These are phyloP conservation scores for Centruroides sculpturatus DNA, from an alignment of 1,140 invertebrate genomes.

Conservation along the genomic window DNA sequence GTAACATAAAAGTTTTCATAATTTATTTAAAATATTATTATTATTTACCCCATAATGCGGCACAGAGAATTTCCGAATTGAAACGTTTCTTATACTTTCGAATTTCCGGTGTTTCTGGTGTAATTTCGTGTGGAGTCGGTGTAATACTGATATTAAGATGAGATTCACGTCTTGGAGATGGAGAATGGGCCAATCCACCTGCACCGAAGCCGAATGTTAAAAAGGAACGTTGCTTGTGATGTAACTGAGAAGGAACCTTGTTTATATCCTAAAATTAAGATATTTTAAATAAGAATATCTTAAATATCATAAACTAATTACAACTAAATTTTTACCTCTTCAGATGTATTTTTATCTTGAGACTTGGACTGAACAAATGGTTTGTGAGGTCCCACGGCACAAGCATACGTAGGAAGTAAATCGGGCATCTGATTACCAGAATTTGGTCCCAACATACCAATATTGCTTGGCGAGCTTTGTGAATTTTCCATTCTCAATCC, in stretches of 20 bases:
- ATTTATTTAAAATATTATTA: no score
- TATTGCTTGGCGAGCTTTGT: slow-evolving; percentile 16
- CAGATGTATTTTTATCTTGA: slow-evolving; percentile 79
- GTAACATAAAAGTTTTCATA: no score
- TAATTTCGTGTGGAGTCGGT: slow-evolving; percentile 70
- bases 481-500: slow-evolving; percentile 3
- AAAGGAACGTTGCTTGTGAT: slow-evolving; percentile 93
- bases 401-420: slow-evolving; percentile 14
- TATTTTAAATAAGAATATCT: no score
- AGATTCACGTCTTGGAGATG: slow-evolving; percentile 55
- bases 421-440: slow-evolving; percentile 10
- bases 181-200: slow-evolving; percentile 20
- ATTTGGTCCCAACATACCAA: slow-evolving; percentile 12
- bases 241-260: slow-evolving; percentile 32
- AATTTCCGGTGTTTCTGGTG: slow-evolving; percentile 95
- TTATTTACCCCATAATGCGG: slow-evolving; percentile 70
- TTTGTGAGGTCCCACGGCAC: neutral
- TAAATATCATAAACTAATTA: no score
- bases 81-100: slow-evolving; percentile 78
- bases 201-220: slow-evolving; percentile 92
- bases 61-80: slow-evolving; percentile 96
- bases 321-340: slow-evolving; percentile 58
- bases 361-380: neutral
- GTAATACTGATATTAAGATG: slow-evolving; percentile 96
- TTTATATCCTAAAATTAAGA: no score